phyloP scores from a whole-genome alignment of 1,140 invertebrate genomes.

The Pogonomyrmex californicus region DNA sequence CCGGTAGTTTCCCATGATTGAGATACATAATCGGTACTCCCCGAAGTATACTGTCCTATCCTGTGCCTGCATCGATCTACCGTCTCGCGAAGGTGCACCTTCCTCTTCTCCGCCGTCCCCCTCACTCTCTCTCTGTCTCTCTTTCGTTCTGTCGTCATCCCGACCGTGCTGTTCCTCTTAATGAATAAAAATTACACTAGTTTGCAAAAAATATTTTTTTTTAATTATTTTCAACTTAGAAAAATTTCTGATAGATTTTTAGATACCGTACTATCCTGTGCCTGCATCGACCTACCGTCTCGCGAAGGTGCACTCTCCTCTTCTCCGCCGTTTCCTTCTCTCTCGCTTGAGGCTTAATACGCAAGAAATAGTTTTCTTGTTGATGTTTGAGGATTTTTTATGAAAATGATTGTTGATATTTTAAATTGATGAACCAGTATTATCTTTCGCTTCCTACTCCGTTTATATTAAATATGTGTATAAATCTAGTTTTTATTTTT shows the following conservation, averaged over 20 bases:
- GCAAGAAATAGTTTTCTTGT: too few species aligned
- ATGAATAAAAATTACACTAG: too few species aligned
- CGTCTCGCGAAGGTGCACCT: conserved; percentile 38
- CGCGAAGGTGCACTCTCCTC: conserved; percentile 22
- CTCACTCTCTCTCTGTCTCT: too few species aligned
- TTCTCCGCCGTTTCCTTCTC: not conserved
- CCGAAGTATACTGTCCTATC: conserved; percentile 46
- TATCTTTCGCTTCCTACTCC: not conserved
- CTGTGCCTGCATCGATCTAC: conserved; percentile 20
- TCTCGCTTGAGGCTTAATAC: not conserved
- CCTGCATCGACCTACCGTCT: conserved; percentile 37
- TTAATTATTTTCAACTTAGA: too few species aligned
- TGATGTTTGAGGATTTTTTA: too few species aligned
- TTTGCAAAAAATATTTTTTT: too few species aligned
- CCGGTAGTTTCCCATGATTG: conserved; percentile 81
- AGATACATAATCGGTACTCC: conserved; percentile 79
- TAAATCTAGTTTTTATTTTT: not conserved
- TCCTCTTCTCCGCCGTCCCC: too few species aligned
- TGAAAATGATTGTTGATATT: too few species aligned
- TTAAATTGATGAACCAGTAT: too few species aligned
- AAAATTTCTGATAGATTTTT: too few species aligned
- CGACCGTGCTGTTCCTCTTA: too few species aligned
- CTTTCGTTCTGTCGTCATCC: too few species aligned
- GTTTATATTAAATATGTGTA: not conserved
- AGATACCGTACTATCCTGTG: conserved; percentile 2